Evolutionary conservation across 23 tunicate species (phyloP), one percentile per base, ranked within the genome.

Genomic region (Trididemnum miniatum): DNA sequence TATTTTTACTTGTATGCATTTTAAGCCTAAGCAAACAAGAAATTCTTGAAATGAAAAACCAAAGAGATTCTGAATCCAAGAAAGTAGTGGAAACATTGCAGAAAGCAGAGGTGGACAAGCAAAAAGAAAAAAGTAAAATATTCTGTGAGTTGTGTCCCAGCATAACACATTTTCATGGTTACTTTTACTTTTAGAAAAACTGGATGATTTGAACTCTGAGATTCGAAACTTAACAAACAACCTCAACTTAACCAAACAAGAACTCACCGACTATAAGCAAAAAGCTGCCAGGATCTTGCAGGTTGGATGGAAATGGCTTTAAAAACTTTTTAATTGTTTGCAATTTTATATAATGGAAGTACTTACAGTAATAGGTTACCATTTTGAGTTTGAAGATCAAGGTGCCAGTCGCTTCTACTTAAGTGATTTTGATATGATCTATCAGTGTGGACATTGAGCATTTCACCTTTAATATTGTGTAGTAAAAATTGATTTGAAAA

Each of bases 201-300:
- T 91, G 0, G 97, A 91, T 35, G 87, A 91, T 34, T 35, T 85
- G 40, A 35, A 71, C 38, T 18, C 44, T 35, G 97, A 91, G 54
- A 62, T 82, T 25, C 35, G 81, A 52, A 35, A 65, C n/a, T 77
- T 91, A 34, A 81, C 57, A 57, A 35, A 50, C 72, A 76, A 66
- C 27, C 57, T 86, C 60, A 35, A 89, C 59, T 18, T 89, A 31
- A 74, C 81, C 26, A 83, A 87, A 51, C 89, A 92, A 36, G 97
- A 92, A 51, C 77, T 92, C 20, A 36, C 79, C 24, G 97, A 87
- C 78, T 92, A 92, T 44, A 92, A 92, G 64, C 88, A 92, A 71
- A 92, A 92, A 66, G 97, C 97, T 2, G 82, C 97, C 15, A 72
- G 97, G 51, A 88, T 88, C 12, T 66, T 88, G 27, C 93, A 88